Evolutionary conservation across 2,113 vertebrate species (phyloP).

Genomic region (Ovibos moschatus): DNA sequence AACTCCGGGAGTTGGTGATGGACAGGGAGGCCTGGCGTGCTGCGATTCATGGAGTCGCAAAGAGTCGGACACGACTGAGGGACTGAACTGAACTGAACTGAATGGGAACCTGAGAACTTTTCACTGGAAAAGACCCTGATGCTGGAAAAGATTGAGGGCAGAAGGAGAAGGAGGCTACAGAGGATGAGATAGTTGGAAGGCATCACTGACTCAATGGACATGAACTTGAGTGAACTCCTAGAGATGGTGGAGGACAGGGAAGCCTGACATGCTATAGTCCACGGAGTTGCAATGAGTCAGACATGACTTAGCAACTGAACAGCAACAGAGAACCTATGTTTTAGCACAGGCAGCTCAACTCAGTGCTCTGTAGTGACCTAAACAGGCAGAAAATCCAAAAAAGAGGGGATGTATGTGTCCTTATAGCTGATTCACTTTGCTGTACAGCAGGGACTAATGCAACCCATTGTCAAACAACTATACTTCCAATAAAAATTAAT

Average conservation of each 20-base stretch:
- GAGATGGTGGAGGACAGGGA: not conserved
- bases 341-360: not conserved
- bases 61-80: too few species aligned
- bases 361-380: not conserved
- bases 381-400: not conserved
- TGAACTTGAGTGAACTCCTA: not conserved
- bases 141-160: not conserved
- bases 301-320: not conserved
- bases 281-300: not conserved
- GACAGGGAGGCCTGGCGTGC: too few species aligned
- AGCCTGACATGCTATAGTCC: not conserved
- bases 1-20: too few species aligned
- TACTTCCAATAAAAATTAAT: not conserved
- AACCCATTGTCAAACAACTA: not conserved
- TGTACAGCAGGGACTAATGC: not conserved
- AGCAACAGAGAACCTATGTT: not conserved
- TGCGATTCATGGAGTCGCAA: rapidly evolving
- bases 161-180: not conserved
- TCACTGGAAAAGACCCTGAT: not conserved
- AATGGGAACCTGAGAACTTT: not conserved
- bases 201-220: not conserved
- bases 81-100: too few species aligned
- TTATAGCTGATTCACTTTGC: not conserved
- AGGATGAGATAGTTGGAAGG: not conserved
- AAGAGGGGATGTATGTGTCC: not conserved